phyloP scores from a whole-genome alignment of 2,797 vertebrate species.

The Ataeniobius toweri region DNA sequence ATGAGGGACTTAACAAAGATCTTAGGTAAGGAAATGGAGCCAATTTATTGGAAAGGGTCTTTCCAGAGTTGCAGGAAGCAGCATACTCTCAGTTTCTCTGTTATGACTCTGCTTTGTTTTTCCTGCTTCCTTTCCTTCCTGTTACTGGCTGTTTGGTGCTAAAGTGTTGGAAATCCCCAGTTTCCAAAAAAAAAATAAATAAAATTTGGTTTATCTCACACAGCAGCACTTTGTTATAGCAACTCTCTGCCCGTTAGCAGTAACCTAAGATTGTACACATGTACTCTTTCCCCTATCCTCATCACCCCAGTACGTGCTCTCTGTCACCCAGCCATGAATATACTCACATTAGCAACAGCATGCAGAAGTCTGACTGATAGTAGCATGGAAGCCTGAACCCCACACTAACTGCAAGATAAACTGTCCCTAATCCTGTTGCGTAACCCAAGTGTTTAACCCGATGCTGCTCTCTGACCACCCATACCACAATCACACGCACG shows the following conservation, averaged over 20 bases:
- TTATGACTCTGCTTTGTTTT: constrained; percentile 41
- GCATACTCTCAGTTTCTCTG: constrained; percentile 38
- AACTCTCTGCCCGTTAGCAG: constrained; percentile 45
- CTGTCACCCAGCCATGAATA: constrained; percentile 40
- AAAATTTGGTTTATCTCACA: constrained; percentile 28
- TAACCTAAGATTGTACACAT: constrained; percentile 54
- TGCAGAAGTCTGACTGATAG: not conserved
- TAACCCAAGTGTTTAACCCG: constrained; percentile 38
- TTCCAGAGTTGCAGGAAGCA: constrained; percentile 60
- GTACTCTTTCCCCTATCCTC: constrained; percentile 11
- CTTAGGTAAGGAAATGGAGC: constrained; percentile 33
- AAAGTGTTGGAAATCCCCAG: constrained; percentile 68
- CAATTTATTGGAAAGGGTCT: constrained; percentile 53
- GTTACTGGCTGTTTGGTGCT: constrained; percentile 15
- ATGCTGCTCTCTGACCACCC: constrained; percentile 41
- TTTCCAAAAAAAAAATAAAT: constrained; percentile 51
- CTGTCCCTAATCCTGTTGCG: constrained; percentile 41
- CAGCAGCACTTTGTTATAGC: constrained; percentile 51
- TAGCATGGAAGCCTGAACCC: constrained; percentile 31
- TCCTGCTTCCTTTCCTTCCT: constrained; percentile 32
- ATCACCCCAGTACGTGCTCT: constrained; percentile 30
- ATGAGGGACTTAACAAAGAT: constrained; percentile 34
- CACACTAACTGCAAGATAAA: constrained; percentile 29
- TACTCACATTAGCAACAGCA: constrained; percentile 11
- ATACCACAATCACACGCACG: not conserved